Percentiles rank a stretch among this genome's conserved stretches.
Conservation (phyloP, 1,140 invertebrate genomes). For the Trichoplusia ni region DNA sequence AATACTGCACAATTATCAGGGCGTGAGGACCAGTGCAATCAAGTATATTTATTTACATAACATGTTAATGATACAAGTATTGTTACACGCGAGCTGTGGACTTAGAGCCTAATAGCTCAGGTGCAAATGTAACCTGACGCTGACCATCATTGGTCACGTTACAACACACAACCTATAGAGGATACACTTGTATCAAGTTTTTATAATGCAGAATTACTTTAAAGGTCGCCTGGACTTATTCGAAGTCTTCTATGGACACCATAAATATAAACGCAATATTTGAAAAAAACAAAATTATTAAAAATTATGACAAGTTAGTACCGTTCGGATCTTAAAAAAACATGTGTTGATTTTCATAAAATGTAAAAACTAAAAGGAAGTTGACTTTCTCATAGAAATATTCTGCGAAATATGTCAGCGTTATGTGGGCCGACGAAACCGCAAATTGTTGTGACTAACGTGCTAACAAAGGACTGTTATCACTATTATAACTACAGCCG, state of each 20-base stretch:
- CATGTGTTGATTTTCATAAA: too few relatives aligned
- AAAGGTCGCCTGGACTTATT: too few relatives aligned
- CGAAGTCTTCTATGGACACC: too few relatives aligned
- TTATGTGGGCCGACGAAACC: constrained; percentile 19
- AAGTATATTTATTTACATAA: constrained; percentile 17
- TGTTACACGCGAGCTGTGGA: constrained; percentile 11
- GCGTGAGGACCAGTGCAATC: neutral
- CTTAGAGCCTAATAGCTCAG: constrained; percentile 16
- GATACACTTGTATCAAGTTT: constrained; percentile 34
- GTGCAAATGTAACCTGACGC: constrained; percentile 40
- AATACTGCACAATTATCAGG: neutral
- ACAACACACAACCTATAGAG: constrained; percentile 36
- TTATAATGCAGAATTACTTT: constrained; percentile 15
- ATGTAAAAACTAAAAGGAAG: too few relatives aligned
- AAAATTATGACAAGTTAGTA: neutral
- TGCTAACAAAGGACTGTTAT: neutral
- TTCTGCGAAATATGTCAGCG: neutral
- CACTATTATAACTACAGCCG: neutral
- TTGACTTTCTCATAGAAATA: neutral
- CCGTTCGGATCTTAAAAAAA: too few relatives aligned
- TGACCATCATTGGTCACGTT: constrained; percentile 42
- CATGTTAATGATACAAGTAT: neutral
- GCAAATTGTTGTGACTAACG: constrained; percentile 17
- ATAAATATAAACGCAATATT: too few relatives aligned
- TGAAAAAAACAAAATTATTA: neutral